phyloP scores from a whole-genome alignment of 2,797 vertebrate species.

The Sphenodon punctatus region DNA sequence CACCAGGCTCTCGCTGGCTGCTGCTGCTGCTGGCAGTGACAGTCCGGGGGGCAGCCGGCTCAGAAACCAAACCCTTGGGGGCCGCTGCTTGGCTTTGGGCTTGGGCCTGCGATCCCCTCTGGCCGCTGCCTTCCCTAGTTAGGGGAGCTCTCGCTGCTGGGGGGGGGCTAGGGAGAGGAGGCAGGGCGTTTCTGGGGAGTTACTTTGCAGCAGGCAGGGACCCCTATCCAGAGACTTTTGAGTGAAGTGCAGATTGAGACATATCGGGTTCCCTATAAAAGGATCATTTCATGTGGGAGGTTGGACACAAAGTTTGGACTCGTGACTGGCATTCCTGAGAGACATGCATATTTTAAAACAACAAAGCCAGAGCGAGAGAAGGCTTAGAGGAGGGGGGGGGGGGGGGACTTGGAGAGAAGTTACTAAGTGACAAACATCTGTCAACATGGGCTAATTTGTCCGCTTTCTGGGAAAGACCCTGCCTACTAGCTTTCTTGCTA shows the following conservation, averaged over 20 bases:
- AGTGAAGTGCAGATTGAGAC: constrained; percentile 98
- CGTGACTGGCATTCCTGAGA: constrained; percentile 99
- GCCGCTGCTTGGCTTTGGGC: too few species aligned
- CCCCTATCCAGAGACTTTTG: constrained; percentile 85
- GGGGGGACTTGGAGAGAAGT: constrained; percentile 85
- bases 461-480: constrained; percentile 57
- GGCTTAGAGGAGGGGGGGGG: constrained; percentile 69
- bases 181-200: constrained; percentile 73
- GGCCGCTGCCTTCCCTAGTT: constrained; percentile 80
- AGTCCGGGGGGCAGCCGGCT: constrained; percentile 66
- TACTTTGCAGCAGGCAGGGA: constrained; percentile 81
- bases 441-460: constrained; percentile 84
- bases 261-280: constrained; percentile 98
- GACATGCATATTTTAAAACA: constrained; percentile 99
- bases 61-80: constrained; percentile 73
- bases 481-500: constrained; percentile 49
- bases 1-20: constrained; percentile 74
- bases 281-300: constrained; percentile 99
- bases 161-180: too few species aligned
- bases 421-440: constrained; percentile 97
- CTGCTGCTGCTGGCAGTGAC: constrained; percentile 80
- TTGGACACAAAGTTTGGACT: constrained; percentile 99
- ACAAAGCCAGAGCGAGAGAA: constrained; percentile 94
- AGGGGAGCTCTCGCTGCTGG: constrained; percentile 73
- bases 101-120: too few species aligned